These are phyloP conservation scores for Ariopsis seemanni DNA, from an alignment of 2,113 vertebrate genomes.

Conservation along the genomic window DNA sequence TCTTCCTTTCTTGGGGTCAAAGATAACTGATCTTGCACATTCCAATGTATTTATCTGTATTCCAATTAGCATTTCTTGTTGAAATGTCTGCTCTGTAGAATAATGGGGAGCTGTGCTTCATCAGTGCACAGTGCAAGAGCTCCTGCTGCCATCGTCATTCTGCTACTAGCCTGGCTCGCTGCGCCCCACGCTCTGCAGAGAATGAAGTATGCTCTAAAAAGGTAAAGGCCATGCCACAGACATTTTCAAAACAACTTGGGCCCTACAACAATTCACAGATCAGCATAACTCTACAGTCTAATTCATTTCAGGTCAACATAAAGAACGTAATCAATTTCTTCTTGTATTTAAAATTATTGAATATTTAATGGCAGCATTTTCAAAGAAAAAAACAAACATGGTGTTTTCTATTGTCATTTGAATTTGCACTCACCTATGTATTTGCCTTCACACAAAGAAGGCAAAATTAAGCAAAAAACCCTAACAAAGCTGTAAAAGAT, in stretches of 20 bases:
- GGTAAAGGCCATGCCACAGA: constrained; percentile 54
- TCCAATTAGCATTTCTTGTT: neutral
- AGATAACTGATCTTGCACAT: neutral
- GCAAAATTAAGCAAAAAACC: neutral
- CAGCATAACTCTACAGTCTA: neutral
- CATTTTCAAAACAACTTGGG: neutral
- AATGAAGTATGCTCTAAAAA: constrained; percentile 67
- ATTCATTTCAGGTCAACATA: neutral
- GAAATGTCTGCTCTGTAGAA: constrained; percentile 60
- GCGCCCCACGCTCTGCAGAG: constrained; percentile 63
- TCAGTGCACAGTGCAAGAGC: constrained; percentile 76
- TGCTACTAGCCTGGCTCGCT: constrained; percentile 69
- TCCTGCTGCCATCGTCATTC: constrained; percentile 61
- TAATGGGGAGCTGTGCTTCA: constrained; percentile 70
- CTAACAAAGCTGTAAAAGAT: neutral
- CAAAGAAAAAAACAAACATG: neutral
- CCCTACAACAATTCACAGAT: neutral
- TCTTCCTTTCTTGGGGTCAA: neutral
- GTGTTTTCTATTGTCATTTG: neutral
- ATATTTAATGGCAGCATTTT: neutral
- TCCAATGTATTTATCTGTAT: neutral
- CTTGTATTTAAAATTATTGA: neutral
- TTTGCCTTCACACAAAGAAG: neutral
- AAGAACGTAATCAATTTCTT: neutral
- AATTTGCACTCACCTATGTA: neutral